Base-by-base conservation (phyloP, 1,140 invertebrate species). In the Drosophila insularis region DNA sequence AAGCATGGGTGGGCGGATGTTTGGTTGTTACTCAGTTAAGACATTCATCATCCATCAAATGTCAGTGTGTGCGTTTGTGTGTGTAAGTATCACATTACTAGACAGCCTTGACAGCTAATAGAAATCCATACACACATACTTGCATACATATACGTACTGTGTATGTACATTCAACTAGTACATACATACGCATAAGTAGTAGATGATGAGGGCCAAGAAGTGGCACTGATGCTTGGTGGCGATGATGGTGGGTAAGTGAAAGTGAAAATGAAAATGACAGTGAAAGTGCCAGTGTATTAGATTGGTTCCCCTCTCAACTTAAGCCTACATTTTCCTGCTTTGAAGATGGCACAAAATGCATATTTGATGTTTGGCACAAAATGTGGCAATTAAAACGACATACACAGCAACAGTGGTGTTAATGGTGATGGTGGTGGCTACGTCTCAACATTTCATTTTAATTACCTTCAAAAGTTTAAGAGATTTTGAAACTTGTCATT, bases 301-400 rank as follows among this genome's bases (percentile, higher is more conserved):
- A 46, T 46, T 46, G 43, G 14, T 14, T 19, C 14, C 43, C 43
- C 14, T 13, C 8, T 21, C 17, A 17, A 50, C 43, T 50, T 50
- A 21, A 50, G 17, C 17, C 43, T 21, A 50, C 43, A 50, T 50
- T 50, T 50, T 50, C 17, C 17, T 50, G 43, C 43, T 50, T 50
- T 50, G 43, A 50, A 50, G 43, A 50, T 50, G 43, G 43, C 43
- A 50, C 43, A 21, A 50, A 50, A 50, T 50, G 43, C 43, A 50
- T 50, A 50, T 50, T 50, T 50, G 43, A 50, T 50, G 43, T 50
- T 50, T 50, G 19, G 43, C 43, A 50, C 43, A 50, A 50, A 50
- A 19, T 50, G 10, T 11, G 43, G 43, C 43, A 50, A 50, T 50
- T 50, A 10, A 50, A 21, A 6, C 43, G 8, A 43, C 4, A 14